These are phyloP conservation scores for Clunio marinus DNA, from an alignment of 2,888 invertebrate genomes.

Conservation along the genomic window DNA sequence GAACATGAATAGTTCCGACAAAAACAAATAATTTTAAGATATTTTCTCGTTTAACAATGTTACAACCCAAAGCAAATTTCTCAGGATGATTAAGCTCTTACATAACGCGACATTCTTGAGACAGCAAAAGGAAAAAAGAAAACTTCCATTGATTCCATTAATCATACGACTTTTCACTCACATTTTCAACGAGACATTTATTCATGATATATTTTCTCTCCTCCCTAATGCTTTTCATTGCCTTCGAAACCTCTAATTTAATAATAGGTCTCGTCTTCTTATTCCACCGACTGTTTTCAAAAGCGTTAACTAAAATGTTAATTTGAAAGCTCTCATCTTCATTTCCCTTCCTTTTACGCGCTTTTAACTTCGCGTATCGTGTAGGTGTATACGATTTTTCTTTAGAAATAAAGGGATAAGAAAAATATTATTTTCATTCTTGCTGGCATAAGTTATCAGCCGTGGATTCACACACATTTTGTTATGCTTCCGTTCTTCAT, in stretches of 20 bases:
- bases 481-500: neutral
- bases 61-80: neutral
- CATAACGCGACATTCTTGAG: neutral
- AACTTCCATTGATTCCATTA: conserved; percentile 21
- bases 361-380: no score
- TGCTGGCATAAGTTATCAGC: neutral
- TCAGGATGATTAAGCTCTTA: neutral
- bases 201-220: neutral
- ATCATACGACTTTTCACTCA: conserved; percentile 19
- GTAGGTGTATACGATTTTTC: no score
- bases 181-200: conserved; percentile 4
- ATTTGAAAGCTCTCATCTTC: no score
- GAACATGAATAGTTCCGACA: no score
- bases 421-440: neutral
- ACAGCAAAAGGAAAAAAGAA: neutral
- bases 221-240: neutral
- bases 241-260: neutral
- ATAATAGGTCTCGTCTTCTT: conserved; percentile 1
- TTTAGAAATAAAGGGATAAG: no score
- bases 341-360: no score
- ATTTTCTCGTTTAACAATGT: no score
- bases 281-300: no score
- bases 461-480: neutral
- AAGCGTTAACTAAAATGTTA: no score
- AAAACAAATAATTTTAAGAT: no score